These are phyloP conservation scores for Pachyseris speciosa DNA, from an alignment of 64 coral and sea anemone genomes.

Conservation along the genomic window DNA sequence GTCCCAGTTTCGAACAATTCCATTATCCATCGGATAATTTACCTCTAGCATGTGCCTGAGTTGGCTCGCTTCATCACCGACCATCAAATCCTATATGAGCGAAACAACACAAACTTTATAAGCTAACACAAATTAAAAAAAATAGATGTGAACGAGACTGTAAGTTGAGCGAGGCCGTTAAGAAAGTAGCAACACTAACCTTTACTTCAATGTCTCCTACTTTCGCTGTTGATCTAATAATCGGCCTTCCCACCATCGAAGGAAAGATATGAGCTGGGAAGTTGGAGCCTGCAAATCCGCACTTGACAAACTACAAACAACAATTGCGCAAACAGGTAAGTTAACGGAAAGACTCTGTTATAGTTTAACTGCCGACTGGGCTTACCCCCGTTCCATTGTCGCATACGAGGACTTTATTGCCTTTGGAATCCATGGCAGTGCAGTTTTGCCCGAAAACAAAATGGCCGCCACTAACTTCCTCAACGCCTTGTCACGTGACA, in stretches of 20 bases:
- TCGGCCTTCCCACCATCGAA: conserved; percentile 98
- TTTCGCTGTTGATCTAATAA: conserved; percentile 94
- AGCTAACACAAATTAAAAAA: neutral
- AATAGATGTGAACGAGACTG: neutral
- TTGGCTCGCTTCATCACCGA: conserved; percentile 98
- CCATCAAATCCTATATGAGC: conserved; percentile 94
- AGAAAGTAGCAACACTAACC: conserved; percentile 55
- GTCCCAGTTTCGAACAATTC: conserved; percentile 98
- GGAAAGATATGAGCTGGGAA: conserved; percentile 99
- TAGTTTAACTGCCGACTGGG: neutral
- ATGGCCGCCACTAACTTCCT: conserved; percentile 86
- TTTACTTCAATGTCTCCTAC: conserved; percentile 99
- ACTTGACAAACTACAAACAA: conserved; percentile 95
- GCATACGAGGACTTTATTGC: conserved; percentile 95
- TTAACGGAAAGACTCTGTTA: neutral
- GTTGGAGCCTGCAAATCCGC: conserved; percentile 98
- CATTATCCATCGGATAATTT: conserved; percentile 99
- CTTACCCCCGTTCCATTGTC: conserved; percentile 99
- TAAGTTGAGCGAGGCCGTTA: neutral
- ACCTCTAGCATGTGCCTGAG: conserved; percentile 96
- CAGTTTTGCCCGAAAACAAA: conserved; percentile 59
- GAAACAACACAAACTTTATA: neutral
- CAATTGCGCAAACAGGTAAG: neutral
- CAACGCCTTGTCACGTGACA: conserved; percentile 86
- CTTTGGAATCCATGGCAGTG: conserved; percentile 92